A percentile compares a stretch with the other conserved stretches of the same genome.
These are phyloP conservation scores for Drosophila teissieri DNA, from an alignment of 1,140 invertebrate genomes.

Conservation along the genomic window DNA sequence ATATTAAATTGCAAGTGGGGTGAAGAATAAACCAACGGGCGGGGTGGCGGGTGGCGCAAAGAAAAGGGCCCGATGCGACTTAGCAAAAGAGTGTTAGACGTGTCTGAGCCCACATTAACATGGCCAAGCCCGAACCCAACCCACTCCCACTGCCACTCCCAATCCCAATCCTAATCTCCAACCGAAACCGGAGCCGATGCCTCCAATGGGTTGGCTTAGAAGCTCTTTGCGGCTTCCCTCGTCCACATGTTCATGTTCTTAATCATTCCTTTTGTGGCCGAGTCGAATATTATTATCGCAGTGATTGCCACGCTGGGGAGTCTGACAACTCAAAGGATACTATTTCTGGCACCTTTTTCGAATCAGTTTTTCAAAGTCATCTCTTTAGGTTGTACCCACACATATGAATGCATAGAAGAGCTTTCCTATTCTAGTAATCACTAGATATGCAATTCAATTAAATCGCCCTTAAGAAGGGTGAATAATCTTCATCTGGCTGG, in stretches of 20 bases:
- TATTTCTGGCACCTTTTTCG: background rate
- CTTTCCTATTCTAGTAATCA: no score
- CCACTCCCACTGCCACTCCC: background rate
- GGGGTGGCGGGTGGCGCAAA: background rate
- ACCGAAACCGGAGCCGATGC: background rate
- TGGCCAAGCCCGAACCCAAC: slow-evolving; percentile 3
- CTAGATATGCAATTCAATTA: no score
- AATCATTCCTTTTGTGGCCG: background rate
- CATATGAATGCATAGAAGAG: no score
- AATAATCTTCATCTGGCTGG: background rate
- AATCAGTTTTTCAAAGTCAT: background rate
- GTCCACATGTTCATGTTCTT: background rate
- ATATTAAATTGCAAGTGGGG: slow-evolving; percentile 72
- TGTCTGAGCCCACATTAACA: slow-evolving; percentile 61
- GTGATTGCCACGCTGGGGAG: slow-evolving; percentile 2
- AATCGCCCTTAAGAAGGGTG: background rate
- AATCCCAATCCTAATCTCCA: background rate
- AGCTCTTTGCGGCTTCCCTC: background rate
- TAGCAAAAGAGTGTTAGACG: slow-evolving; percentile 46
- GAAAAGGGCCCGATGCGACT: background rate
- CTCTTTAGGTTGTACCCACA: no score
- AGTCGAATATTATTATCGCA: slow-evolving; percentile 16
- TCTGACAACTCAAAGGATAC: background rate
- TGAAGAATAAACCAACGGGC: background rate
- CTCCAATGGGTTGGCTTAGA: slow-evolving; percentile 8